Evolutionary conservation across 2,888 invertebrate genomes (phyloP), one percentile per base, ranked within the genome.

Genomic region (Cryptophagus acutangulus): DNA sequence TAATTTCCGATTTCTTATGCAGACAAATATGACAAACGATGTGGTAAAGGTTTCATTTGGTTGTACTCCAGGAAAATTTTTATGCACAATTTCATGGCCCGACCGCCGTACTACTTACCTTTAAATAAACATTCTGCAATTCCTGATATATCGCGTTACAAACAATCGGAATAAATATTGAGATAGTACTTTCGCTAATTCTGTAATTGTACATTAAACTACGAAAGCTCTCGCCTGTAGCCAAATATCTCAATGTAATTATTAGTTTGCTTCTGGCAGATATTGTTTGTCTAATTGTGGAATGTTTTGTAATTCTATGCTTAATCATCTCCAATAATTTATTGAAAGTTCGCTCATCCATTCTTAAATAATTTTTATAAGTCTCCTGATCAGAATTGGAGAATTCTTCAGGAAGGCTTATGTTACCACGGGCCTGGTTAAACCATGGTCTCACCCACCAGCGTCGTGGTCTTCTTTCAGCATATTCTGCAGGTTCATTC

Each of bases 161-260:
- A 17, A 45, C 42, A 31, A 35, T 36, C 12, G 45, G 45, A 18
- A 45, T 33, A 33, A 42, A 39, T 36, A 28, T 25, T 9, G 45
- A 45, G 18, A 45, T 45, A 28, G 25, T 39, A 31, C 45, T 45
- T 33, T 45, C 39, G 39, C 35, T 33, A 17, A 46, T 33, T 25
- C 40, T 31, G 18, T 33, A 36, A 35, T 17, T 30, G 29, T 38
- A 44, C 47, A 44, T 44, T 35, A 47, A 36, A 17, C 39, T 41
- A 18, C 43, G 26, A 35, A 29, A 46, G 13, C 37, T 29, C 33
- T 44, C 44, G 15, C 41, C 44, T n/a, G 44, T 44, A 17, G 44
- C 44, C 18, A 44, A 20, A 20, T 34, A 43, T 33, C 46, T 28
- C 17, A 43, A 43, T 16, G 42, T 45, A 5, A 45, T 30, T 2